Evolutionary conservation across 2,113 vertebrate species (phyloP), one percentile per base, ranked within the genome.

Genomic region (Glaucomys volans): DNA sequence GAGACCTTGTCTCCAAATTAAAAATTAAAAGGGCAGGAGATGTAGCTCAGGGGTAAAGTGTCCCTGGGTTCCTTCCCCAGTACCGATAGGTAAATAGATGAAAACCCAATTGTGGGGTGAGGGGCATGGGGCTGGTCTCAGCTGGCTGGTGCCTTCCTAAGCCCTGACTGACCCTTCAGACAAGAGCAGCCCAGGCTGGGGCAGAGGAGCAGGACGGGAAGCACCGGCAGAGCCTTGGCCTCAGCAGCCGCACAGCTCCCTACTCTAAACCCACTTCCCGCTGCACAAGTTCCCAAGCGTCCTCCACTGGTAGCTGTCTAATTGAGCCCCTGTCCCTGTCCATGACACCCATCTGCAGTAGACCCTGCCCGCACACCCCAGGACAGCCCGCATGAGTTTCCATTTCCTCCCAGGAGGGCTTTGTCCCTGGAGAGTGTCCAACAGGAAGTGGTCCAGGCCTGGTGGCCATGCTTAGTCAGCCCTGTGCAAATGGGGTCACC

Each of bases 261-360:
- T n/a, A 79, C 69, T 32, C 5, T 57, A 4, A 22, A 35, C 16
- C 44, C 30, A 9, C 13, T 8, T 67, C 11, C 1, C 5, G 35
- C 67, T 0, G 0, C 0, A 40, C 8, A 20, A 30, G 4, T 8
- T 24, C 11, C 44, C 37, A 5, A 0, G 44, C 17, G 3, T 10
- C 79, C 76, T 14, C 4, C 0, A 13, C 12, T 0, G 40, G 83
- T 4, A 3, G 40, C 47, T 50, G 35, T 37, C 11, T 40, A 9
- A 16, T 52, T 7, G 10, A 80, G 28, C 7, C 7, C 6, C 22
- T 44, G 17, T 42, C 52, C 50, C 52, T 37, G 54, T 40, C 37
- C 71, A 10, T 37, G 44, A 4, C 28, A 40, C 11, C 22, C 32
- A 0, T 12, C 42, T 7, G 30, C 40, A 28, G 26, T 20, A 1